phyloP scores from a whole-genome alignment of 1,140 invertebrate species.

The Drosophila tropicalis region DNA sequence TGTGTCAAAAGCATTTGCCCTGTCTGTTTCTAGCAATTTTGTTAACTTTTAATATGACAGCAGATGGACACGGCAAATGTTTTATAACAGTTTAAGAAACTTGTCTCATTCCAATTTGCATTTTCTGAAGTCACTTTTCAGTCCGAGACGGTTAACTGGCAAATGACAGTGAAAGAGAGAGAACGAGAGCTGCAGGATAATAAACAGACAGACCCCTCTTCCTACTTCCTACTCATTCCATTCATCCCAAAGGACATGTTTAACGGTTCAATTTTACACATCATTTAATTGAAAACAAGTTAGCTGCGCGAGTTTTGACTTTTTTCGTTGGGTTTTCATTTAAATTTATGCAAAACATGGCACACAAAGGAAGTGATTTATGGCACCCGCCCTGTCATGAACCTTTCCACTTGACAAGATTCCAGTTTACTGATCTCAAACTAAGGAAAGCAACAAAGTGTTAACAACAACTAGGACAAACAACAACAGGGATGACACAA shows the following conservation, averaged over 20 bases:
- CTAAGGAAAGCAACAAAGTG: conserved; percentile 73
- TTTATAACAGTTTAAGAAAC: conserved; percentile 38
- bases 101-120: conserved; percentile 62
- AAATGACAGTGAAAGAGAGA: no score
- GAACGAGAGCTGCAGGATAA: no score
- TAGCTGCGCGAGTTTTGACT: conserved; percentile 47
- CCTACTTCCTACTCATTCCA: not conserved
- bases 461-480: conserved; percentile 70
- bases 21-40: conserved; percentile 32
- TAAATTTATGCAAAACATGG: conserved; percentile 71
- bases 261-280: conserved; percentile 81
- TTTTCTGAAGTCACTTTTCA: conserved; percentile 29
- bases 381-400: conserved; percentile 48
- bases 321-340: conserved; percentile 70
- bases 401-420: conserved; percentile 72
- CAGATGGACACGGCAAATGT: conserved; percentile 62
- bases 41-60: conserved; percentile 79
- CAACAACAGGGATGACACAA: conserved; percentile 32
- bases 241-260: conserved; percentile 66
- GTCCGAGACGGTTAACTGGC: conserved; percentile 13
- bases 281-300: conserved; percentile 81
- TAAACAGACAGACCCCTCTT: no score
- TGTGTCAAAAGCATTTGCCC: conserved; percentile 69
- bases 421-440: conserved; percentile 71
- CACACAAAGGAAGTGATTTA: conserved; percentile 69